Conservation (phyloP, 1,140 invertebrate genomes). For the Maniola jurtina region DNA sequence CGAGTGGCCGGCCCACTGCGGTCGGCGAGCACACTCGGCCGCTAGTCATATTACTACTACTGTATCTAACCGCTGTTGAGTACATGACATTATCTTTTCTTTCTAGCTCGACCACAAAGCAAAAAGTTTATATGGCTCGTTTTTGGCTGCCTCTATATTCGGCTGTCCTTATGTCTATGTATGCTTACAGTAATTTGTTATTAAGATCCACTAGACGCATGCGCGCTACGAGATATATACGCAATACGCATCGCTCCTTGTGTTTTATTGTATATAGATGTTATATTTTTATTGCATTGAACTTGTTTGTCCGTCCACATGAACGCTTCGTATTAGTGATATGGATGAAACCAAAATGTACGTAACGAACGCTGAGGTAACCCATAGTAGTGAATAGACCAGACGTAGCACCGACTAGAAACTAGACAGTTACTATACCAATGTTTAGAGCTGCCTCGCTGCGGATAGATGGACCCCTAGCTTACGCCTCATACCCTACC, state of each 20-base stretch:
- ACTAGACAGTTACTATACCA: constrained; percentile 24
- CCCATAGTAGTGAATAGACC: constrained; percentile 25
- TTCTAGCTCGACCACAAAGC: constrained; percentile 76
- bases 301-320: constrained; percentile 64
- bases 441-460: constrained; percentile 17
- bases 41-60: constrained; percentile 33
- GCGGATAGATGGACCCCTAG: constrained; percentile 24
- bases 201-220: constrained; percentile 65
- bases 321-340: constrained; percentile 43
- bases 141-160: constrained; percentile 76
- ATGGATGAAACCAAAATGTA: constrained; percentile 26
- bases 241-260: constrained; percentile 47
- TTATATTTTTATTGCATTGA: constrained; percentile 37
- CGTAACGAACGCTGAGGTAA: constrained; percentile 20
- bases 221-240: constrained; percentile 41
- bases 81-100: constrained; percentile 67
- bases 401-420: constrained; percentile 29
- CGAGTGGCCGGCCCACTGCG: constrained; percentile 17
- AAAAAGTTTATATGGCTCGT: constrained; percentile 77
- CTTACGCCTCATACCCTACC: too few species aligned
- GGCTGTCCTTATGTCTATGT: constrained; percentile 76
- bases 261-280: constrained; percentile 23
- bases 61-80: constrained; percentile 52
- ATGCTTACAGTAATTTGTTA: constrained; percentile 71
- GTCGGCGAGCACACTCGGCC: constrained; percentile 29